These are phyloP conservation scores for Phanerotoma sp. DNA, from an alignment of 2,888 invertebrate genomes.

Conservation along the genomic window DNA sequence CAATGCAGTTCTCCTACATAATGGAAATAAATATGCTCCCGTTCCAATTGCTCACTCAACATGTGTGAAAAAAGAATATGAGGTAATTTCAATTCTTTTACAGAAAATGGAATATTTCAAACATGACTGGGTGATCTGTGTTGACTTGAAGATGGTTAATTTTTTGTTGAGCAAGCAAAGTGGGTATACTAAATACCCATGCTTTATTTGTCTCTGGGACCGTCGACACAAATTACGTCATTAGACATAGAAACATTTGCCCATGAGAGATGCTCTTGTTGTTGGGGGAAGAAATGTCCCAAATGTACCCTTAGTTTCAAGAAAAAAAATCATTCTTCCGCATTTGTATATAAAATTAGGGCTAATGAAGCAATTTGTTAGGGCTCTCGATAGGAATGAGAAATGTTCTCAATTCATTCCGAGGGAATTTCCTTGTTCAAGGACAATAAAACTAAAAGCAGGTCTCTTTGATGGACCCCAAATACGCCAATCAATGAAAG, in stretches of 20 bases:
- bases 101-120: constrained; percentile 21
- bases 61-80: constrained; percentile 20
- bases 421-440: too few relatives aligned
- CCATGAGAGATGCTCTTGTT: constrained; percentile 12
- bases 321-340: constrained; percentile 31
- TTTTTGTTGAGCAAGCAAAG: constrained; percentile 34
- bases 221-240: constrained; percentile 34
- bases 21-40: constrained; percentile 22
- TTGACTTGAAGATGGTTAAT: constrained; percentile 23
- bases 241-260: constrained; percentile 29
- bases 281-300: constrained; percentile 28
- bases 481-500: too few relatives aligned
- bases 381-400: too few relatives aligned
- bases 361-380: constrained; percentile 39
- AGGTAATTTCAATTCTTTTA: constrained; percentile 13
- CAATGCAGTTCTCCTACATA: constrained; percentile 24
- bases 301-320: constrained; percentile 24
- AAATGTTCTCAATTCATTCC: too few relatives aligned
- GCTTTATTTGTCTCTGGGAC: constrained; percentile 39
- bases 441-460: too few relatives aligned
- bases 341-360: constrained; percentile 39
- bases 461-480: too few relatives aligned
- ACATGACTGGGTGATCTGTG: constrained; percentile 31
- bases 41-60: constrained; percentile 28
- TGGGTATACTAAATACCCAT: constrained; percentile 38